These are phyloP conservation scores for Zaprionus gabonicus DNA, from an alignment of 1,140 invertebrate genomes.

Conservation along the genomic window DNA sequence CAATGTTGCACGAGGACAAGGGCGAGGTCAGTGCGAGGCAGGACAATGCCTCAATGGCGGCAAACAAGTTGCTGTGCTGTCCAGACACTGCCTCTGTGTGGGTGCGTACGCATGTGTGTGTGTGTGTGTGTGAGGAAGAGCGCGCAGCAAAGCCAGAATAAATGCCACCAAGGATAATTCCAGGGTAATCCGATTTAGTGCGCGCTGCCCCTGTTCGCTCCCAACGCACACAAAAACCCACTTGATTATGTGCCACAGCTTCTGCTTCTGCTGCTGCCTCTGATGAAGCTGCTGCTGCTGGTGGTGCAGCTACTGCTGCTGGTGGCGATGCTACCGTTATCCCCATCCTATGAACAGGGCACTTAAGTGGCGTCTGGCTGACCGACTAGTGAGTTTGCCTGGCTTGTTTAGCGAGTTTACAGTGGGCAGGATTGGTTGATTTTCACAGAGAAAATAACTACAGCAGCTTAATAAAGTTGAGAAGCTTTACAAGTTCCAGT, in stretches of 20 bases:
- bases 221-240: conserved; percentile 22
- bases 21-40: conserved; percentile 33
- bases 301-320: neutral
- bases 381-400: conserved; percentile 24
- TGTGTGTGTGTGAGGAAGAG: conserved; percentile 19
- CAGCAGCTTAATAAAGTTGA: neutral
- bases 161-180: conserved; percentile 82
- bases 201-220: conserved; percentile 35
- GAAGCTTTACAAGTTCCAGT: neutral
- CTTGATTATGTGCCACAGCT: conserved; percentile 43
- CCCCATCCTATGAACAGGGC: conserved; percentile 40
- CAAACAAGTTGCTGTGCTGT: conserved; percentile 57
- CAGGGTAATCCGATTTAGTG: conserved; percentile 76
- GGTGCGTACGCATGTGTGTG: neutral
- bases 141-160: conserved; percentile 59
- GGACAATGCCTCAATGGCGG: conserved; percentile 34
- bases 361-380: conserved; percentile 58
- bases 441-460: neutral
- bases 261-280: neutral
- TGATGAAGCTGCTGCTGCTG: neutral
- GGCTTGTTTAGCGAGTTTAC: conserved; percentile 30
- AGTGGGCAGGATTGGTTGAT: conserved; percentile 27
- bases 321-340: neutral
- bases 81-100: conserved; percentile 21
- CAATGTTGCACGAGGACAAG: conserved; percentile 37